These are phyloP conservation scores for Margaritifera margaritifera DNA, from an alignment of 2,888 invertebrate species.

Conservation along the genomic window DNA sequence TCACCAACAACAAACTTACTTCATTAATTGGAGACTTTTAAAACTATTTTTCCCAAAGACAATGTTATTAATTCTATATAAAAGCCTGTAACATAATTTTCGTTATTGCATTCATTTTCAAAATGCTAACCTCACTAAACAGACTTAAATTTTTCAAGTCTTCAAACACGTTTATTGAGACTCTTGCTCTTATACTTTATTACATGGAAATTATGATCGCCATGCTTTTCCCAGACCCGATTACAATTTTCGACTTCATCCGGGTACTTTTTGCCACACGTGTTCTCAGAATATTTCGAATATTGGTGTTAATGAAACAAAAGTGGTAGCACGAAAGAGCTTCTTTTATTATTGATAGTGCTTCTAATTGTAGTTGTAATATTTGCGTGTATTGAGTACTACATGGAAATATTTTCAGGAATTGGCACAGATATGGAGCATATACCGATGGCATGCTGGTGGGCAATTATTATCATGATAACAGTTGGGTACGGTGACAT, in stretches of 20 bases:
- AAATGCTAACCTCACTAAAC: constrained; percentile 44
- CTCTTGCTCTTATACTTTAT: constrained; percentile 46
- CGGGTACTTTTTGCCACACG: constrained; percentile 45
- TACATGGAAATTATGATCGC: constrained; percentile 49
- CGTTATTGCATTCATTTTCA: constrained; percentile 46
- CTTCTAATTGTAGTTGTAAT: constrained; percentile 51
- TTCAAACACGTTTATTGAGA: constrained; percentile 45
- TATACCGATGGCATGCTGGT: constrained; percentile 90
- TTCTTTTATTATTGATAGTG: constrained; percentile 48
- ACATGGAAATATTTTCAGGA: constrained; percentile 51
- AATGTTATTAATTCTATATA: constrained; percentile 47
- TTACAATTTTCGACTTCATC: constrained; percentile 39
- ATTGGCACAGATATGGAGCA: constrained; percentile 41
- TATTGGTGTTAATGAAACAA: constrained; percentile 53
- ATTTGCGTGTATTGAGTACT: constrained; percentile 54
- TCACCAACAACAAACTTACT: constrained; percentile 44
- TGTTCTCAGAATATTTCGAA: constrained; percentile 50
- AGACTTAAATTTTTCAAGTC: constrained; percentile 42
- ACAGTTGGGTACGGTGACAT: constrained; percentile 80
- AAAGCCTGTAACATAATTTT: constrained; percentile 49
- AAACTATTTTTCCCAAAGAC: constrained; percentile 42
- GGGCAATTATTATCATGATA: constrained; percentile 91
- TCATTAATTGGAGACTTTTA: constrained; percentile 47
- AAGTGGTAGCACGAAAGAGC: constrained; percentile 48
- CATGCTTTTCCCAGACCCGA: constrained; percentile 42